Evolutionary conservation across 2,888 invertebrate genomes (phyloP), one percentile per base, ranked within the genome.

Genomic region (Clusia tigrina): DNA sequence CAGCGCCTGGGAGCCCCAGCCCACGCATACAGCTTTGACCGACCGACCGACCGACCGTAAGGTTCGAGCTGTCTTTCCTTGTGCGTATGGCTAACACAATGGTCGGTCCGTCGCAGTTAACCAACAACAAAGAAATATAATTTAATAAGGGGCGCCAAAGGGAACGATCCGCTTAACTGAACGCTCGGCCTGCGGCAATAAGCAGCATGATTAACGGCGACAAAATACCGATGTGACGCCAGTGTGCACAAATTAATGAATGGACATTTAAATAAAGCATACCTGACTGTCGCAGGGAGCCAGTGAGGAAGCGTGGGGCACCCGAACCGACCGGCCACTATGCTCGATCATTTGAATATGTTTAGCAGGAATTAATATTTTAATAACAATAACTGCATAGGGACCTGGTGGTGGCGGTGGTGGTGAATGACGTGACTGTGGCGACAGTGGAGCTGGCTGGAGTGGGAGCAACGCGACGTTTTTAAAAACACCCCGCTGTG

Each of bases 171-270:
- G 17, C 2, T 37, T 23, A 32, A 9, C 37, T 5, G 22, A 18
- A 9, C n/a, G 32, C 6, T n/a, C 1, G 37, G 1, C 77, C 77
- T 75, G 75, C 74, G 76, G 76, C 73, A 25, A 25, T 54, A 54
- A 54, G 54, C 26, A 56, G 73, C 72, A 80, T 79, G 80, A 79
- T 79, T 80, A 79, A 79, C 79, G 80, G 80, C 79, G 79, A 79
- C 79, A 79, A 79, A 79, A 79, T 80, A 76, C 78, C 79, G 76
- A 80, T 79, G 80, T 80, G 79, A 79, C 79, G 79, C 80, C 80
- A 78, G 77, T 72, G 72, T 74, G 76, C 73, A 78, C 78, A 76
- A 76, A 76, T 71, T 76, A 74, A 71, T 71, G 55, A 61, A 75
- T 72, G 70, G 66, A 70, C 54, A 20, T 51, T 20, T 6, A 18